Percentiles rank a stretch among this genome's conserved stretches.
phyloP scores from a whole-genome alignment of 2,888 invertebrate species.

The Mactromeris polynyma region DNA sequence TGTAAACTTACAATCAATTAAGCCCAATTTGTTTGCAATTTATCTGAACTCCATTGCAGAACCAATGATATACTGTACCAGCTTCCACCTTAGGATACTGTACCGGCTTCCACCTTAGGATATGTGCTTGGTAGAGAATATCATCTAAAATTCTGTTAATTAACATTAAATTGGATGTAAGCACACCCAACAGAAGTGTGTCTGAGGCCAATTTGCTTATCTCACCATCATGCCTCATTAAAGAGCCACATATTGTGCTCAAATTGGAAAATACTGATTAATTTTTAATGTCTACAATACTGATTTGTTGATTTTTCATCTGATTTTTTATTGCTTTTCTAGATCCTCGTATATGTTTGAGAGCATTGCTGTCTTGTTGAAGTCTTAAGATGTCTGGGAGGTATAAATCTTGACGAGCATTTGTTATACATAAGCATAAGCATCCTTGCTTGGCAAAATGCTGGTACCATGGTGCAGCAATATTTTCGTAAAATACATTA shows the following conservation, averaged over 20 bases:
- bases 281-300: conserved; percentile 9
- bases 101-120: neutral
- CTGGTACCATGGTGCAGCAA: too few species aligned
- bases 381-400: neutral
- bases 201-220: conserved; percentile 20
- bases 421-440: too few species aligned
- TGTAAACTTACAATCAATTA: too few species aligned
- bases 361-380: neutral
- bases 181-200: conserved; percentile 10
- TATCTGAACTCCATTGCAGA: neutral
- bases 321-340: conserved; percentile 7
- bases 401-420: too few species aligned
- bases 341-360: neutral
- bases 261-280: conserved; percentile 10
- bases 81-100: neutral
- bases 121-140: neutral
- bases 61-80: neutral
- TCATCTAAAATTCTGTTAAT: neutral
- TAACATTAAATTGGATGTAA: neutral
- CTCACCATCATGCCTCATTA: neutral
- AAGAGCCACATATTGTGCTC: neutral
- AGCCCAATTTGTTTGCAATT: neutral
- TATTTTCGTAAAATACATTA: too few species aligned
- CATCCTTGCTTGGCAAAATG: too few species aligned
- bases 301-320: conserved; percentile 15